Evolutionary conservation across 2,888 invertebrate genomes (phyloP), one percentile per base, ranked within the genome.

Genomic region (Odontocolon sp.): DNA sequence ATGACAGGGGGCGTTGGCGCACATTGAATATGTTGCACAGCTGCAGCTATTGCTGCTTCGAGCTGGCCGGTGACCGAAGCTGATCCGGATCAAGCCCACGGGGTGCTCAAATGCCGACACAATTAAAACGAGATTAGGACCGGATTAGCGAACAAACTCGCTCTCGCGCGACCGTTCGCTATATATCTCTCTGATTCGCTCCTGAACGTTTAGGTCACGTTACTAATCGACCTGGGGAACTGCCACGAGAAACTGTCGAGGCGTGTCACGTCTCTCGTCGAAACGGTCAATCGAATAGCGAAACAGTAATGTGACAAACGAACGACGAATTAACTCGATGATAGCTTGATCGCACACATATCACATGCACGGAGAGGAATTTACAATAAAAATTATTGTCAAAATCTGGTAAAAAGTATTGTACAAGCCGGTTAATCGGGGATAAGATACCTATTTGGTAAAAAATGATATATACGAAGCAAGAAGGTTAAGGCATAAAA

Each of bases 91-190:
- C 85, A 80, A 82, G 81, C 82, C 80, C 77, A 50, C 59, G 40
- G 50, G 61, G 78, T 82, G 81, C 82, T 83, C 82, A 82, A 84
- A 83, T 83, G 79, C 82, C 80, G 82, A 83, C 80, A 82, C 82
- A 84, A 87, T 83, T 83, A 82, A 84, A 82, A 83, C 81, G 81
- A 81, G 86, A 86, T 88, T 85, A 87, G 84, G 77, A 79, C 83
- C 79, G 80, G 84, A 85, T 86, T 80, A 73, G 77, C 72, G 77
- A 64, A 66, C 78, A 28, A 50, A 72, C 68, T 50, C 45, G 40
- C 54, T 42, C 45, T 63, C 45, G 21, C 40, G 70, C 56, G 54
- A 26, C 52, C 64, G 23, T 50, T 47, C 47, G 23, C 33, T 45
- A 31, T 56, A 18, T 16, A 21, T 66, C 8, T 66, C 28, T 56